Conservation (phyloP, 2,888 invertebrate species). For the Trissolcus japonicus region DNA sequence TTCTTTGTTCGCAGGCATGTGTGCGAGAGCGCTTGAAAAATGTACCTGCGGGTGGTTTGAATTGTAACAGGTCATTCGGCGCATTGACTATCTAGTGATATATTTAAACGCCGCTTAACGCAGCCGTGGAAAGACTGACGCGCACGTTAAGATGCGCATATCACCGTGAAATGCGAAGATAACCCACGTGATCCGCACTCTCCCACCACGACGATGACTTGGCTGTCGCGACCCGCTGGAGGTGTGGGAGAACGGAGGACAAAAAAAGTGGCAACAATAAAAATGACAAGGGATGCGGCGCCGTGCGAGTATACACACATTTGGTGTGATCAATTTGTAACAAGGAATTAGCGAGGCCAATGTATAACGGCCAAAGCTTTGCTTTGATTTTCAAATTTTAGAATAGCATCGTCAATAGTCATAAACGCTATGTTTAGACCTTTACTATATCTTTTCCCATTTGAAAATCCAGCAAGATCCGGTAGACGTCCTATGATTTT, state of each 20-base stretch:
- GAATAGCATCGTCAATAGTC: no score
- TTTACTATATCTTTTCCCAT: no score
- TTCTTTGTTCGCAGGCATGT: slow-evolving; percentile 30
- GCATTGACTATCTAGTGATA: slow-evolving; percentile 60
- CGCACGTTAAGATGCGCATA: slow-evolving; percentile 66
- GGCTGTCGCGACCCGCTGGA: slow-evolving; percentile 39
- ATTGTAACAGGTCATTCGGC: slow-evolving; percentile 51
- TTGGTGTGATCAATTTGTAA: slow-evolving; percentile 55
- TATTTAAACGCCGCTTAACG: slow-evolving; percentile 62
- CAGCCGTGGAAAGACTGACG: slow-evolving; percentile 62
- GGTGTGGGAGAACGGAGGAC: slow-evolving; percentile 44
- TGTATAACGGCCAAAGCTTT: slow-evolving; percentile 18
- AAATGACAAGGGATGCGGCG: slow-evolving; percentile 54
- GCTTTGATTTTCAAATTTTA: no score
- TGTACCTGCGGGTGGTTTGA: slow-evolving; percentile 53
- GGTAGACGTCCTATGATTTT: no score
- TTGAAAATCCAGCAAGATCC: no score
- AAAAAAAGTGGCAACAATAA: slow-evolving; percentile 41
- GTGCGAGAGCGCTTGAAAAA: slow-evolving; percentile 32
- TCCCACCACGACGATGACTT: slow-evolving; percentile 29
- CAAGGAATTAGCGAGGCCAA: slow-evolving; percentile 33
- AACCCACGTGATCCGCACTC: slow-evolving; percentile 68
- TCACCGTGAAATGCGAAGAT: slow-evolving; percentile 65
- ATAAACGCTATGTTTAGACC: no score
- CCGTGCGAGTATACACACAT: slow-evolving; percentile 27